These are phyloP conservation scores for Phymanthus crucifer DNA, from an alignment of 92 coral and sea anemone genomes.

Conservation along the genomic window DNA sequence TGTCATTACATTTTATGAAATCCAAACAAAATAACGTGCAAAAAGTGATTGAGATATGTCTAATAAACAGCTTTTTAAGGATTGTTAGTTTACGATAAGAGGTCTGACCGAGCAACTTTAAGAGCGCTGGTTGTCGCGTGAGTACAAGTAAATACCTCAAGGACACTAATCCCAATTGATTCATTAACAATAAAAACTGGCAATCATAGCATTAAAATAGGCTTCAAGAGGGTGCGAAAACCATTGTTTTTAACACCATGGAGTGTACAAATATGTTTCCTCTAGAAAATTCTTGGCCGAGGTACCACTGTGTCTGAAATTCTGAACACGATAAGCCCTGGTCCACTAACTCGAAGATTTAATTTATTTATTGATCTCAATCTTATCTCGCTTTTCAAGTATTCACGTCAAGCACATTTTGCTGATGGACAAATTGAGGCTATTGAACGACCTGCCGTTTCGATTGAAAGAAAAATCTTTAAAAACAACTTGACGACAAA, in stretches of 20 bases:
- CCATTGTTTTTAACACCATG: neutral
- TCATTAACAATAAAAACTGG: neutral
- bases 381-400: neutral
- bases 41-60: neutral
- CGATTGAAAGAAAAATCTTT: neutral
- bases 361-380: neutral
- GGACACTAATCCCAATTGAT: neutral
- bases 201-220: neutral
- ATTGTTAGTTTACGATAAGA: constrained; percentile 1
- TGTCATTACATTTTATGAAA: neutral
- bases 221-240: neutral
- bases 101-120: neutral
- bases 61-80: neutral
- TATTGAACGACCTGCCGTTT: neutral
- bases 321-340: constrained; percentile 9
- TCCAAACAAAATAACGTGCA: neutral
- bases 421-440: neutral
- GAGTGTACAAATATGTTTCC: neutral
- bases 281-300: neutral
- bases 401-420: neutral
- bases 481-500: neutral
- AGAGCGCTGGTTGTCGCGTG: neutral
- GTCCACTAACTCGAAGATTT: neutral
- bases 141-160: neutral
- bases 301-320: constrained; percentile 18